Percentiles rank a stretch among this genome's conserved stretches.
These are phyloP conservation scores for Myopa testacea DNA, from an alignment of 2,888 invertebrate genomes.

Conservation along the genomic window DNA sequence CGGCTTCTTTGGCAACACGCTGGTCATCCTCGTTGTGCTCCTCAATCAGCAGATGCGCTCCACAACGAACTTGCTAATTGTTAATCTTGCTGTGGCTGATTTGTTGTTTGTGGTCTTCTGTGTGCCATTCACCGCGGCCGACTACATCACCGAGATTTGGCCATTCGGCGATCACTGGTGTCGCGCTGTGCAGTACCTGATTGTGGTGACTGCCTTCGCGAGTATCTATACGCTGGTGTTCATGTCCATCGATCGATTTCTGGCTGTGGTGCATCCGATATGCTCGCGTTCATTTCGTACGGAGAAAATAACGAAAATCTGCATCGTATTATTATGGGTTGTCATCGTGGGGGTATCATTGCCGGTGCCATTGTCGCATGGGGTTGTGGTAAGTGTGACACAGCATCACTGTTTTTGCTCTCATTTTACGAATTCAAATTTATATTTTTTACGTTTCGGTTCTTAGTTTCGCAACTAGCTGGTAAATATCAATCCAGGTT, in stretches of 20 bases:
- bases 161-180: constrained; percentile 91
- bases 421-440: too few species aligned
- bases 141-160: constrained; percentile 87
- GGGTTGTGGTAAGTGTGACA: constrained; percentile 71
- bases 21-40: constrained; percentile 89
- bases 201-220: constrained; percentile 90
- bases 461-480: too few species aligned
- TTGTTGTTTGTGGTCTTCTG: constrained; percentile 91
- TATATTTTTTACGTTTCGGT: too few species aligned
- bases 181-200: constrained; percentile 89
- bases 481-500: too few species aligned
- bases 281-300: constrained; percentile 85
- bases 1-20: constrained; percentile 87
- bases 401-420: too few species aligned
- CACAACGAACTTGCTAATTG: constrained; percentile 92
- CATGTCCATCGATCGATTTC: constrained; percentile 91
- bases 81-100: constrained; percentile 90
- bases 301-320: constrained; percentile 81
- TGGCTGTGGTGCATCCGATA: constrained; percentile 94
- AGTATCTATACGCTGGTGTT: constrained; percentile 93
- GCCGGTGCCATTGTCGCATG: constrained; percentile 81
- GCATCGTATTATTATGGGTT: constrained; percentile 83
- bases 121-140: constrained; percentile 92
- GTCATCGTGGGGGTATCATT: constrained; percentile 79
- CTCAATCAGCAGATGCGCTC: constrained; percentile 92